Evolutionary conservation across 2,113 vertebrate genomes (phyloP).

Genomic region (Willisornis vidua): DNA sequence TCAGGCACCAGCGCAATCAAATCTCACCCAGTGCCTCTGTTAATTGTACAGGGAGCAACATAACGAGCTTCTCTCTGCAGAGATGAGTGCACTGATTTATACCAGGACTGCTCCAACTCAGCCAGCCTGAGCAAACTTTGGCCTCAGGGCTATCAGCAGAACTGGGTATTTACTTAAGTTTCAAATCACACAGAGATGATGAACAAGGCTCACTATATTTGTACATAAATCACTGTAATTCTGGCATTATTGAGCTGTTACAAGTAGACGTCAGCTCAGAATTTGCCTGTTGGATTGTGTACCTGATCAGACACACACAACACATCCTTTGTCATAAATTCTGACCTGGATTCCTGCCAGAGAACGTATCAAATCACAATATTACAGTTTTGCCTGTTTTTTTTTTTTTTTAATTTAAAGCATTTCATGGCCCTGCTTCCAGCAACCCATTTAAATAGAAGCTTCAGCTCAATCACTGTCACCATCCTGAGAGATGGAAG

Average conservation of each 20-base stretch:
- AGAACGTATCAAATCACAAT: background rate
- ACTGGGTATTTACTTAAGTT: background rate
- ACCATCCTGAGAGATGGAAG: background rate
- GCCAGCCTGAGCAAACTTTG: background rate
- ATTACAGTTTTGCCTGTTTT: background rate
- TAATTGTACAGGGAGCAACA: background rate
- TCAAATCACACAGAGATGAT: background rate
- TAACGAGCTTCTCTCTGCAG: background rate
- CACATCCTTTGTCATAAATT: background rate
- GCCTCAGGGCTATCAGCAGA: background rate
- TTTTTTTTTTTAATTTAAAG: background rate
- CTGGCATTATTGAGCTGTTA: background rate
- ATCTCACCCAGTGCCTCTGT: background rate
- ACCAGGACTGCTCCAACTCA: background rate
- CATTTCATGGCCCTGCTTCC: background rate
- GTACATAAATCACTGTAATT: accelerated
- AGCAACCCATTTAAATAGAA: background rate
- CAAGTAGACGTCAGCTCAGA: background rate
- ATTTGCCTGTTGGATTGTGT: background rate
- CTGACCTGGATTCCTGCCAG: background rate
- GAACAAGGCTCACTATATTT: background rate
- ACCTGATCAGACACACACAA: background rate
- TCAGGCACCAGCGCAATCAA: background rate
- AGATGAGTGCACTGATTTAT: background rate
- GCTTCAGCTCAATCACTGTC: background rate